Evolutionary conservation across 92 coral and sea anemone genomes (phyloP).

Genomic region (Montipora capitata): DNA sequence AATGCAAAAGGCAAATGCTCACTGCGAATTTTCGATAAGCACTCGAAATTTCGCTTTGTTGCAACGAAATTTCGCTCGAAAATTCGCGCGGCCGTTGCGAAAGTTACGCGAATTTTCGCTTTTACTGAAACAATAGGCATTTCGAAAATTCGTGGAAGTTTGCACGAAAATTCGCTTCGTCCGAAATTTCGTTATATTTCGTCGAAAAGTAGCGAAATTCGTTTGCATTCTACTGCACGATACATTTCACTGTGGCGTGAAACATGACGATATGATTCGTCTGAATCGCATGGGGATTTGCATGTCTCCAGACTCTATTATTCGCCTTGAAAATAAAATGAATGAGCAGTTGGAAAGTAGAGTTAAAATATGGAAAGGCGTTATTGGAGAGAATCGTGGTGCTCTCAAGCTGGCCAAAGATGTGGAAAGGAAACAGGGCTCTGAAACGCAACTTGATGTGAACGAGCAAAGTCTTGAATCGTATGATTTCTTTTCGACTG

Average conservation of each 20-base stretch:
- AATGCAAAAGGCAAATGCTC: no score
- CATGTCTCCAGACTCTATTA: slow-evolving; percentile 75
- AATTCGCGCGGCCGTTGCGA: no score
- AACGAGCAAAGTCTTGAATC: neutral
- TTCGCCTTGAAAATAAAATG: slow-evolving; percentile 43
- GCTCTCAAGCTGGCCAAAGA: slow-evolving; percentile 39
- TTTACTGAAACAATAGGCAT: no score
- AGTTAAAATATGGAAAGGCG: slow-evolving; percentile 58
- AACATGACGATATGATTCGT: slow-evolving; percentile 65
- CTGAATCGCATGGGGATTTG: slow-evolving; percentile 72
- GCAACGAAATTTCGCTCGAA: no score
- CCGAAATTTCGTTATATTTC: no score
- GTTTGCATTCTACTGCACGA: no score
- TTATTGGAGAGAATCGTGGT: slow-evolving; percentile 58
- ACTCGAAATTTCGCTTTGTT: no score
- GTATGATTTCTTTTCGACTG: neutral
- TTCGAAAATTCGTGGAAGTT: no score
- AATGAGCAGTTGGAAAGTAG: slow-evolving; percentile 62
- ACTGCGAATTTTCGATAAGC: no score
- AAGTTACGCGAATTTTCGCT: no score
- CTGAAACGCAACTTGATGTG: neutral
- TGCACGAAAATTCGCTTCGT: no score
- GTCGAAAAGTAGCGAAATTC: no score
- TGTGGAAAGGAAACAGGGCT: slow-evolving; percentile 33
- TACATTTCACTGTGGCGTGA: slow-evolving; percentile 76